These are phyloP conservation scores for Dendrolimus punctatus DNA, from an alignment of 1,140 invertebrate genomes.

Conservation along the genomic window DNA sequence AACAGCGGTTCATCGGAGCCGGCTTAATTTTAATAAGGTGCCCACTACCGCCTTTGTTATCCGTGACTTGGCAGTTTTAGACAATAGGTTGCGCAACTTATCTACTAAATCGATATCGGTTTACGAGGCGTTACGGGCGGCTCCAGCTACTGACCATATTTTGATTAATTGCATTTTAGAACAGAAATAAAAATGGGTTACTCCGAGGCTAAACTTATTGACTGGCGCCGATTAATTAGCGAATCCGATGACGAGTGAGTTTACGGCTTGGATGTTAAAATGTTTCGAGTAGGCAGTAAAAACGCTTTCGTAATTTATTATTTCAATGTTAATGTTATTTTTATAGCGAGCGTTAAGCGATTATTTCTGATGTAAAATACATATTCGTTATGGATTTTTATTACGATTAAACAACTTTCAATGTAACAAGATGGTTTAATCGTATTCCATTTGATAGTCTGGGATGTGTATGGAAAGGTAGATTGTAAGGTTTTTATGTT, in stretches of 20 bases:
- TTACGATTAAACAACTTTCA: neutral
- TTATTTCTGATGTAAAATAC: constrained; percentile 9
- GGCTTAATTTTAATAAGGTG: constrained; percentile 70
- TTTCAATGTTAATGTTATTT: constrained; percentile 20
- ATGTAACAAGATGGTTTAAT: neutral
- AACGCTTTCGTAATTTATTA: constrained; percentile 26
- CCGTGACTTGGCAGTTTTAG: constrained; percentile 52
- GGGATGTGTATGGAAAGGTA: constrained; percentile 3
- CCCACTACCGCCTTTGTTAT: constrained; percentile 68
- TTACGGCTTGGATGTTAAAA: constrained; percentile 43
- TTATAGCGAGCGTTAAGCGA: constrained; percentile 11
- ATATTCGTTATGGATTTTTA: neutral
- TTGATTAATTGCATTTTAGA: constrained; percentile 68
- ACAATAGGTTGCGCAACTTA: constrained; percentile 70
- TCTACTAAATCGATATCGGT: constrained; percentile 67
- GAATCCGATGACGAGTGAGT: constrained; percentile 48
- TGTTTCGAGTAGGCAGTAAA: constrained; percentile 29
- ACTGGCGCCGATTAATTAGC: constrained; percentile 66
- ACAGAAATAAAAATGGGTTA: constrained; percentile 33
- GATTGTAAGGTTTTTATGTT: constrained; percentile 27
- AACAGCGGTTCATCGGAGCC: constrained; percentile 61
- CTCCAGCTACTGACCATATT: constrained; percentile 65
- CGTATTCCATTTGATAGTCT: neutral
- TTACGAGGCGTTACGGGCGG: constrained; percentile 64
- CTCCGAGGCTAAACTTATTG: constrained; percentile 39